Evolutionary conservation across 2,113 vertebrate genomes (phyloP), one percentile per base, ranked within the genome.

Genomic region (Elachura formosa): DNA sequence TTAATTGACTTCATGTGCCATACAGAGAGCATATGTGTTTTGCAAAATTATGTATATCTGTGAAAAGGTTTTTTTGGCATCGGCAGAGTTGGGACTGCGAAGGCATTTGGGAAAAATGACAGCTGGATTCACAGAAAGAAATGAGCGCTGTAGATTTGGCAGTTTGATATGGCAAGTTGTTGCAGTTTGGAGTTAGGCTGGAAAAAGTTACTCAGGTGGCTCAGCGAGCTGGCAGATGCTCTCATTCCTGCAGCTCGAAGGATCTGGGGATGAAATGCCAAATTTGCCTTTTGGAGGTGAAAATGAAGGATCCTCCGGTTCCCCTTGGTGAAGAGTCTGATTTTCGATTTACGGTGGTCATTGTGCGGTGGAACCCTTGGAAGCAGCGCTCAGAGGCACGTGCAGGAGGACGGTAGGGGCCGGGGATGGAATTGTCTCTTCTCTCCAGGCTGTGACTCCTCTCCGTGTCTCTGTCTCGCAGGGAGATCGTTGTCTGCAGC

Each of bases 1-100:
- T 78, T 95, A 97, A 96, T 96, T 97, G 89, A 67, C 93, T 96
- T 95, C 61, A 61, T 96, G 93, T 93, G 95, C 87, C 85, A 95
- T 95, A 89, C 90, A 94, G 51, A 81, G 83, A 93, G 83, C 95
- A 94, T 96, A 96, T 97, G 94, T 97, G 95, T 96, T 97, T 97
- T 93, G 90, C 79, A 88, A 88, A 95, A 94, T 97, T 95, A 96
- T 95, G 90, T 93, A 13, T 93, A 93, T 95, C 93, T 96, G 93
- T 96, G 90, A 93, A 96, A 91, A 96, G 89, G 80, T 90, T 86
- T 89, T 93, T 87, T 85, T 96, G 94, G 95, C 95, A 92, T 93
- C 17, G 56, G 62, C 81, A 88, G 79, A 97, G 93, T 95, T 96
- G 94, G 90, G 94, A 56, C 95, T 96, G 92, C 1, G 69, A 89